Conservation (phyloP, 2,888 invertebrate genomes). For the Cerastis leucographa region DNA sequence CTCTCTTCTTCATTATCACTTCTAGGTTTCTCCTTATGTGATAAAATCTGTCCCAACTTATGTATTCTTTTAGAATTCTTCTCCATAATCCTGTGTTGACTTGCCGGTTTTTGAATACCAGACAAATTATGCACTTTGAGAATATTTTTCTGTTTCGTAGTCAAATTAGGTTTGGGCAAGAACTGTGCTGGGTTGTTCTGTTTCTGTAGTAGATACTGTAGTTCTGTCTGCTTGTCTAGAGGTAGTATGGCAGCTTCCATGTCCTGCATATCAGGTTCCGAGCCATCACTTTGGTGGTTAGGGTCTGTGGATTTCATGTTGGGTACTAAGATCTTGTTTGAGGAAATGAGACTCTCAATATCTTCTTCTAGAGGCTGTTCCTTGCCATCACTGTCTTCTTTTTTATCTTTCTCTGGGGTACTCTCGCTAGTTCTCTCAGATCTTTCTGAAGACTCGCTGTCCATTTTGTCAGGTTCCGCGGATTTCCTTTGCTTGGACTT, state of each 20-base stretch:
- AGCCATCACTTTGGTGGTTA: slow-evolving; percentile 77
- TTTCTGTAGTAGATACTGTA: slow-evolving; percentile 87
- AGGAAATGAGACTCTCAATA: slow-evolving; percentile 88
- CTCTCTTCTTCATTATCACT: slow-evolving; percentile 80
- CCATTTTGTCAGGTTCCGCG: slow-evolving; percentile 79
- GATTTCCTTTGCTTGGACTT: slow-evolving; percentile 86
- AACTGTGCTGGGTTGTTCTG: slow-evolving; percentile 89
- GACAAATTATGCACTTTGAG: slow-evolving; percentile 81
- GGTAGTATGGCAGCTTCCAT: slow-evolving; percentile 79
- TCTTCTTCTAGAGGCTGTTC: slow-evolving; percentile 83
- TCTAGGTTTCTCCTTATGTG: slow-evolving; percentile 78
- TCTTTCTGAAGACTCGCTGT: slow-evolving; percentile 83
- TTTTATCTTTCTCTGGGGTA: slow-evolving; percentile 82
- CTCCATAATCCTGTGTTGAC: slow-evolving; percentile 83
- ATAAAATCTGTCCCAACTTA: slow-evolving; percentile 84
- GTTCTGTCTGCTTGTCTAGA: slow-evolving; percentile 87
- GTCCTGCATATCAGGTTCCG: slow-evolving; percentile 80
- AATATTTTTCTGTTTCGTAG: slow-evolving; percentile 83
- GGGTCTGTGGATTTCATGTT: slow-evolving; percentile 76
- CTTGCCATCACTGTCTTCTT: slow-evolving; percentile 65
- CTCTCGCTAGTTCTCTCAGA: slow-evolving; percentile 82
- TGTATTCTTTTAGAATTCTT: slow-evolving; percentile 87
- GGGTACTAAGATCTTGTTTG: slow-evolving; percentile 87
- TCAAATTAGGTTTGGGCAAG: slow-evolving; percentile 81
- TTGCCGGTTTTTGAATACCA: slow-evolving; percentile 82